These are phyloP conservation scores for Sipunculus nudus DNA, from an alignment of 2,888 invertebrate genomes.

Conservation along the genomic window DNA sequence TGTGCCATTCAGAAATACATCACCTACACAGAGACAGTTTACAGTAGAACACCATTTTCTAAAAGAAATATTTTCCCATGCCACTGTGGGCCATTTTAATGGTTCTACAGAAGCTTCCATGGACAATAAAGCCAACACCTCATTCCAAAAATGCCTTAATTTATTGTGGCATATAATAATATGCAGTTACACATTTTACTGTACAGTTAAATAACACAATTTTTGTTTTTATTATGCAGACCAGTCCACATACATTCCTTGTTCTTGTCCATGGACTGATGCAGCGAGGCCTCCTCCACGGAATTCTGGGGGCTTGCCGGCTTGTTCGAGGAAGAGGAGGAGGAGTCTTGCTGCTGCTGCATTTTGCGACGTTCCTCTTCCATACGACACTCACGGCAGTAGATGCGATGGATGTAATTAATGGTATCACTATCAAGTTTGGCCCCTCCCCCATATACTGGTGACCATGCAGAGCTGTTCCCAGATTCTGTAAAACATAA, in stretches of 20 bases:
- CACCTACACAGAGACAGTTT: too few relatives aligned
- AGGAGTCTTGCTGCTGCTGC: conserved; percentile 13
- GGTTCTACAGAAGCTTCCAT: too few relatives aligned
- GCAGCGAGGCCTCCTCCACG: conserved; percentile 93
- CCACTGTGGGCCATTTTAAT: too few relatives aligned
- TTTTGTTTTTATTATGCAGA: too few relatives aligned
- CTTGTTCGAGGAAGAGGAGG: conserved; percentile 17
- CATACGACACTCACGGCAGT: conserved; percentile 37
- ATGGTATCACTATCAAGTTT: conserved; percentile 30
- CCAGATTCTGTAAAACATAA: conserved; percentile 11
- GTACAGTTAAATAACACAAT: too few relatives aligned
- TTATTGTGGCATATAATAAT: too few relatives aligned
- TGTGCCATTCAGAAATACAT: too few relatives aligned
- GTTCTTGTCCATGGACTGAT: conserved; percentile 93
- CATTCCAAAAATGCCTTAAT: too few relatives aligned
- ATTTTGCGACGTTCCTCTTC: conserved; percentile 25
- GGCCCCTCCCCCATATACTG: conserved; percentile 17
- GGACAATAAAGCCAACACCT: too few relatives aligned
- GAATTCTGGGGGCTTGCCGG: conserved; percentile 77
- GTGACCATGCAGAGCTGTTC: conserved; percentile 22
- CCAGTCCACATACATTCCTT: conserved; percentile 95
- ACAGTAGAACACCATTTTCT: too few relatives aligned
- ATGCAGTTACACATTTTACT: too few relatives aligned
- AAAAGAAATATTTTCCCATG: too few relatives aligned
- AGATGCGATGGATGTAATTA: conserved; percentile 38